These are phyloP conservation scores for Unio delphinus DNA, from an alignment of 2,888 invertebrate genomes.

Conservation along the genomic window DNA sequence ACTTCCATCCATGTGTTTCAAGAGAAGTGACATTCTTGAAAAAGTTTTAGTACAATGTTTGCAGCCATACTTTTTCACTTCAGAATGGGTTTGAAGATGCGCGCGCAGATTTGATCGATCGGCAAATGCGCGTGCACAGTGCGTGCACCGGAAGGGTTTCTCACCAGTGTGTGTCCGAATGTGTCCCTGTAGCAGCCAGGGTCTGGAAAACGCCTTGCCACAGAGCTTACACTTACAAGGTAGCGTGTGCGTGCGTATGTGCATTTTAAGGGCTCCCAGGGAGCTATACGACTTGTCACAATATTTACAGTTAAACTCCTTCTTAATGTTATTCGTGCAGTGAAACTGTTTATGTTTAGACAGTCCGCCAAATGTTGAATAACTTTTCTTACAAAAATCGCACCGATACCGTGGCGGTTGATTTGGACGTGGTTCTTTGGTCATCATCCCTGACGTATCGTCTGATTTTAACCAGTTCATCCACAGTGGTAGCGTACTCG, in stretches of 20 bases:
- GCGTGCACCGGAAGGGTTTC: constrained; percentile 96
- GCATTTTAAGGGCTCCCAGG: constrained; percentile 97
- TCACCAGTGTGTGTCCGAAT: constrained; percentile 98
- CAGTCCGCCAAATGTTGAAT: constrained; percentile 94
- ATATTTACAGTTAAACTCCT: constrained; percentile 94
- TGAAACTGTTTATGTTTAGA: constrained; percentile 97
- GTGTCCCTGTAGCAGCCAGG: constrained; percentile 97
- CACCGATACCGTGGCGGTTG: constrained; percentile 83
- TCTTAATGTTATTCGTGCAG: constrained; percentile 87
- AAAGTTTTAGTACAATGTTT: constrained; percentile 95
- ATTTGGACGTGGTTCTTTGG: too few relatives aligned
- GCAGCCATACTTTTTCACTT: constrained; percentile 97
- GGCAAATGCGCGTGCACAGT: constrained; percentile 96
- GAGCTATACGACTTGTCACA: constrained; percentile 97
- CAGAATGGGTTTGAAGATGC: constrained; percentile 97
- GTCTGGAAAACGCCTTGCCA: constrained; percentile 96
- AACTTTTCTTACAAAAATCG: constrained; percentile 93
- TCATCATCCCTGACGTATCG: too few relatives aligned
- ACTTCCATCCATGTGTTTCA: constrained; percentile 80
- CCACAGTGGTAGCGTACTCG: too few relatives aligned
- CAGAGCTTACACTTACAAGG: constrained; percentile 97
- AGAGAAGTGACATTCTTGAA: constrained; percentile 94
- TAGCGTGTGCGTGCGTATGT: constrained; percentile 96
- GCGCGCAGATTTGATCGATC: constrained; percentile 96
- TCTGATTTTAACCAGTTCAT: too few relatives aligned